These are phyloP conservation scores for Pomatorhinus ruficollis DNA, from an alignment of 2,113 vertebrate genomes.

Conservation along the genomic window DNA sequence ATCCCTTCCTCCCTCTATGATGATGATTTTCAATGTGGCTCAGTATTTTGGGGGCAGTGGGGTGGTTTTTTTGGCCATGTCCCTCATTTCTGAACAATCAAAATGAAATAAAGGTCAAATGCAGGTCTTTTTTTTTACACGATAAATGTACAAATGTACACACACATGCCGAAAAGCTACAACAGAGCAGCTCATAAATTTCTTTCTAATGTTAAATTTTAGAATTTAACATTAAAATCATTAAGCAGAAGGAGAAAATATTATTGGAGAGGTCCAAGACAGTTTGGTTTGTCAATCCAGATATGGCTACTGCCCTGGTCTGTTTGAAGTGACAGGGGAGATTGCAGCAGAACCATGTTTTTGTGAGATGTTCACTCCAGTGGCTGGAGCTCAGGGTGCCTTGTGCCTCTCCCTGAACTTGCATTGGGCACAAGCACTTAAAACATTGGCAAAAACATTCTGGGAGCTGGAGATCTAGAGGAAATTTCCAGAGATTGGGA, in stretches of 20 bases:
- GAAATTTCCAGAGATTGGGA: not conserved
- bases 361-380: fast-evolving
- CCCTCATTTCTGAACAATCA: not conserved
- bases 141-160: not conserved
- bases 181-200: not conserved
- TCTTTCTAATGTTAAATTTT: not conserved
- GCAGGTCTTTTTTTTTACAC: not conserved
- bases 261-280: not conserved
- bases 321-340: not conserved
- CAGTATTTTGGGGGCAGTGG: not conserved
- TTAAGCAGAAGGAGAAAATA: not conserved
- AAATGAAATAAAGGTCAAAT: not conserved
- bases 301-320: not conserved
- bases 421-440: not conserved
- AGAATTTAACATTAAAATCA: not conserved
- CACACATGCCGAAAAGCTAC: not conserved
- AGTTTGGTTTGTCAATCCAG: not conserved
- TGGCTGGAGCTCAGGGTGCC: fast-evolving
- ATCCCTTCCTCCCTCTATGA: not conserved
- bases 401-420: not conserved
- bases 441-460: not conserved
- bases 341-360: not conserved
- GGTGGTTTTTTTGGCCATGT: not conserved
- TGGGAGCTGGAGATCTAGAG: not conserved
- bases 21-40: not conserved